A percentile compares a stretch with the other conserved stretches of the same genome.
Evolutionary conservation across 2,113 vertebrate genomes (phyloP).

Genomic region (Struthio camelus): DNA sequence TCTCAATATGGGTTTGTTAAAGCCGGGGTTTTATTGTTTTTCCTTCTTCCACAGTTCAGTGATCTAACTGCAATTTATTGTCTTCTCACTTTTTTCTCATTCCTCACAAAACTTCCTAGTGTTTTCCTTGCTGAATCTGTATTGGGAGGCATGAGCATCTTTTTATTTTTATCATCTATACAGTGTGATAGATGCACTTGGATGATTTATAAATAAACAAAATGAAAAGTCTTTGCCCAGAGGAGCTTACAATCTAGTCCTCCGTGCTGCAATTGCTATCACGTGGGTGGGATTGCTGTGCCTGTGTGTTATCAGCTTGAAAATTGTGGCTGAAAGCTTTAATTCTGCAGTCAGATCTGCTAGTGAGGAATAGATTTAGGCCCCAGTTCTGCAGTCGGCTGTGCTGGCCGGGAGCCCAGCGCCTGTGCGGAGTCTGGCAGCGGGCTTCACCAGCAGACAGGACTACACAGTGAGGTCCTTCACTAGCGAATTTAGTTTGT

Average conservation of each 20-base stretch:
- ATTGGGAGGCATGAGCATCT: not conserved
- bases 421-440: conserved; percentile 14
- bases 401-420: not conserved
- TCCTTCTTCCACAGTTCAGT: conserved; percentile 50
- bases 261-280: not conserved
- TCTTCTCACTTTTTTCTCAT: conserved; percentile 16
- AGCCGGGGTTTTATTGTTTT: conserved; percentile 25
- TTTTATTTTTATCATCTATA: not conserved
- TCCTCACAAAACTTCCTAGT: not conserved
- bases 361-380: conserved; percentile 20
- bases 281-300: conserved; percentile 27
- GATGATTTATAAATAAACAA: conserved; percentile 26
- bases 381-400: conserved; percentile 8
- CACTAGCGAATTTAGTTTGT: not conserved
- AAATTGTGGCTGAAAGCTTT: conserved; percentile 59
- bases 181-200: not conserved
- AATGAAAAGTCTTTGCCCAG: not conserved
- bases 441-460: not conserved
- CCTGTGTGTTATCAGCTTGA: conserved; percentile 50
- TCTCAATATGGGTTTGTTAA: conserved; percentile 61
- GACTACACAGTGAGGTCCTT: not conserved
- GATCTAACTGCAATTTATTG: conserved; percentile 38
- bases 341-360: conserved; percentile 50
- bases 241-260: not conserved
- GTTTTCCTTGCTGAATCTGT: not conserved